phyloP scores from a whole-genome alignment of 2,113 vertebrate species.

The Prietella phreatophila region DNA sequence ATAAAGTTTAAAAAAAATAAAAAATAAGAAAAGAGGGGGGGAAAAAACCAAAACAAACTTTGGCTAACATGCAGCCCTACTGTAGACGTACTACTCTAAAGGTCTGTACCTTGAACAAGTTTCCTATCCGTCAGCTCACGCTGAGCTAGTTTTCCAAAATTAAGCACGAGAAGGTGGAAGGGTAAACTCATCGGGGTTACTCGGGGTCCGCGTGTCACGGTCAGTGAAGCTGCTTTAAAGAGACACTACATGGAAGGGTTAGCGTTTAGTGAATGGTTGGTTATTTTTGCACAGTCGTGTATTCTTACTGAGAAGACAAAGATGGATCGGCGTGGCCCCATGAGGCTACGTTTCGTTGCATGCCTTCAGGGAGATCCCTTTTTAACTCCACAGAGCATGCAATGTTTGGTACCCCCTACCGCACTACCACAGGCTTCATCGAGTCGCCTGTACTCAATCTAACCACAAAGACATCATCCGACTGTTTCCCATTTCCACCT shows the following conservation, averaged over 20 bases:
- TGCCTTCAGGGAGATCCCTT: constrained; percentile 69
- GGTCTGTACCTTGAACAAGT: neutral
- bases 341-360: constrained; percentile 62
- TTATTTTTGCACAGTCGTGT: constrained; percentile 30
- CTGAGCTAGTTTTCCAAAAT: neutral
- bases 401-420: constrained; percentile 57
- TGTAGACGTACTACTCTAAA: neutral
- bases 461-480: constrained; percentile 27
- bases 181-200: neutral
- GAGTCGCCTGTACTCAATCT: constrained; percentile 3
- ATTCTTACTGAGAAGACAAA: constrained; percentile 57
- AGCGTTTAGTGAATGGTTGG: constrained; percentile 15
- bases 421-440: constrained; percentile 35
- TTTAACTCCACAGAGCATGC: constrained; percentile 68
- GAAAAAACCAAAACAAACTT: neutral
- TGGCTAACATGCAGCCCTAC: neutral
- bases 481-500: neutral
- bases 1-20: constrained; percentile 2
- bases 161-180: neutral
- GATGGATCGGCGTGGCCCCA: constrained; percentile 65
- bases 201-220: neutral
- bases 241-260: neutral
- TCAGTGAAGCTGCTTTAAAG: neutral
- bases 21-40: neutral
- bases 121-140: neutral